Evolutionary conservation across 2,888 invertebrate genomes (phyloP).

Genomic region (Sminthurinus aureus): DNA sequence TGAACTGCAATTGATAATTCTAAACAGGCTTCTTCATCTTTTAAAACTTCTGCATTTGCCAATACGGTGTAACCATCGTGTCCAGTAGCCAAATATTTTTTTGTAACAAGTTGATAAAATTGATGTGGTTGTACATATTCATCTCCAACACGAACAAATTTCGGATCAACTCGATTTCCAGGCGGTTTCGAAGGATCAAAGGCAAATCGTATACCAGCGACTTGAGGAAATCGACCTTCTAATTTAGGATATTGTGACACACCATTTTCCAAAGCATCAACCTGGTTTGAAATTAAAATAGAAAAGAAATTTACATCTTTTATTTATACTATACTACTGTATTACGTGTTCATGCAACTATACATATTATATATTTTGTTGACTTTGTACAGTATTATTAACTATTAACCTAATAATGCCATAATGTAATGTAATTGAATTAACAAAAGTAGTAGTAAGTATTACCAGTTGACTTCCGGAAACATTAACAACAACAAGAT

Average conservation of each 20-base stretch:
- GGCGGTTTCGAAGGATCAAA: slow-evolving; percentile 76
- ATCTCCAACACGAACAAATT: slow-evolving; percentile 82
- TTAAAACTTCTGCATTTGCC: slow-evolving; percentile 76
- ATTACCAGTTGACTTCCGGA: slow-evolving; percentile 74
- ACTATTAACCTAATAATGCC: too few species aligned
- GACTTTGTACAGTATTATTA: too few species aligned
- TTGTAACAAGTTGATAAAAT: slow-evolving; percentile 79
- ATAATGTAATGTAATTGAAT: too few species aligned
- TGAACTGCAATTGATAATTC: slow-evolving; percentile 83
- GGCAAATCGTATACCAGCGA: slow-evolving; percentile 75
- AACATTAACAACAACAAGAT: slow-evolving; percentile 77
- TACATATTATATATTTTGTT: too few species aligned
- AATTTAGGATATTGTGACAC: slow-evolving; percentile 86
- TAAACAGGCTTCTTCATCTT: slow-evolving; percentile 85
- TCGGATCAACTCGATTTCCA: slow-evolving; percentile 74
- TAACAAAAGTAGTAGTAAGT: too few species aligned
- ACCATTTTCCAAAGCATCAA: slow-evolving; percentile 81
- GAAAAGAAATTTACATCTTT: background rate
- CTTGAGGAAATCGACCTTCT: slow-evolving; percentile 89
- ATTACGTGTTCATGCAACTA: too few species aligned
- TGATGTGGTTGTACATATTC: slow-evolving; percentile 78
- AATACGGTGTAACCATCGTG: slow-evolving; percentile 84
- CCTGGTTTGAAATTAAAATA: background rate
- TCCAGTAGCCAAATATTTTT: slow-evolving; percentile 77
- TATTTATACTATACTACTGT: slow-evolving; percentile 43